A percentile compares a stretch with the other conserved stretches of the same genome.
phyloP scores from a whole-genome alignment of 1,140 invertebrate species.

The Zaprionus vittiger region DNA sequence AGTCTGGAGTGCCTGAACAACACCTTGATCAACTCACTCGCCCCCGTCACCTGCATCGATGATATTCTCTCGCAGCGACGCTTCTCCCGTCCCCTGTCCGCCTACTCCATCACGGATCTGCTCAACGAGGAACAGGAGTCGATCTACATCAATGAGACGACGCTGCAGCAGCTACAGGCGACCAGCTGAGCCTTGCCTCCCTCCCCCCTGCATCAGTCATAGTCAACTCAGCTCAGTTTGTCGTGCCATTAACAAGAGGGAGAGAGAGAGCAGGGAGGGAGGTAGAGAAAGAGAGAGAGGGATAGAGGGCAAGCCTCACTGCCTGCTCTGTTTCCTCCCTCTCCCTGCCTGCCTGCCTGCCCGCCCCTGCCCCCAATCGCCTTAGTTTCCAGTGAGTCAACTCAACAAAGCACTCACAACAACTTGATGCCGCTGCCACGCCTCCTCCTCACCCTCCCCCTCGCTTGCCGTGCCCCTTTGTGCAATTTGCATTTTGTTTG shows the following conservation, averaged over 20 bases:
- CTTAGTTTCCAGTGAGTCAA: constrained; percentile 33
- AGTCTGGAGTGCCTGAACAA: constrained; percentile 28
- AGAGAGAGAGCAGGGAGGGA: constrained; percentile 5
- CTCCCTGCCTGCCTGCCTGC: neutral
- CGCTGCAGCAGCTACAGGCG: constrained; percentile 25
- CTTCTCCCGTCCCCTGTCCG: constrained; percentile 71
- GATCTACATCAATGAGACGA: constrained; percentile 64
- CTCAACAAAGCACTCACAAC: constrained; percentile 12
- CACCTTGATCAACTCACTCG: constrained; percentile 19
- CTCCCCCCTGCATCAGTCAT: neutral
- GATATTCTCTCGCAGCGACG: constrained; percentile 77
- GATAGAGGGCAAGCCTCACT: neutral
- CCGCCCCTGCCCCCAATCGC: neutral
- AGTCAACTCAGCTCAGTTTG: constrained; percentile 29
- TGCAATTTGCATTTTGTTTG: constrained; percentile 61
- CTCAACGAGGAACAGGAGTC: constrained; percentile 74
- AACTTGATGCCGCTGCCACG: constrained; percentile 15
- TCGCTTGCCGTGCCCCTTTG: neutral
- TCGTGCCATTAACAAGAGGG: constrained; percentile 34
- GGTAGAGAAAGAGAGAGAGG: constrained; percentile 3
- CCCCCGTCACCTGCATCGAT: constrained; percentile 79
- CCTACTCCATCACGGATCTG: constrained; percentile 81
- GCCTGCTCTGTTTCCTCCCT: neutral
- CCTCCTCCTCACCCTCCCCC: neutral
- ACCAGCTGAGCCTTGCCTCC: constrained; percentile 43